These are phyloP conservation scores for Micropoecilia bifurca DNA, from an alignment of 2,797 vertebrate species.

Conservation along the genomic window DNA sequence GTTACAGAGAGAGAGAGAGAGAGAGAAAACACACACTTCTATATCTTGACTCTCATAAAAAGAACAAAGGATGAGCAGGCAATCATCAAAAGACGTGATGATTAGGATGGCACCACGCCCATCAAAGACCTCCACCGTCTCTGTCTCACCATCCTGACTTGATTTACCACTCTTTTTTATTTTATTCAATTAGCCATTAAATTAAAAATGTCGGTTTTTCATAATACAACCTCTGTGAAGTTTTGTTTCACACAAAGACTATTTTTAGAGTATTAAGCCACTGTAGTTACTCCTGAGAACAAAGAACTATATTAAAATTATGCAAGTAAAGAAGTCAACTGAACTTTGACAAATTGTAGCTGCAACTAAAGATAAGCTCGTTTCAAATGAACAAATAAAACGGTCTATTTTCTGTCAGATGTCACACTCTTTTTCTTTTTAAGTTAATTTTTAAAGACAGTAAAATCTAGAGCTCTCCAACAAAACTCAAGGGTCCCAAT, in stretches of 20 bases:
- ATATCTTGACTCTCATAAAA: conserved; percentile 14
- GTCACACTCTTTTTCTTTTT: neutral
- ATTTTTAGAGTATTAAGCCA: neutral
- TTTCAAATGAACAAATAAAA: neutral
- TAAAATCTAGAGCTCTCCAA: neutral
- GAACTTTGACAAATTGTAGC: neutral
- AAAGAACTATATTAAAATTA: neutral
- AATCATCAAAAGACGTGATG: conserved; percentile 26
- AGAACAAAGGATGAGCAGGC: conserved; percentile 49
- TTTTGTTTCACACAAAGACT: neutral
- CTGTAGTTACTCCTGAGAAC: neutral
- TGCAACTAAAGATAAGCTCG: neutral
- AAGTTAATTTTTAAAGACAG: neutral
- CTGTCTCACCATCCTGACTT: conserved; percentile 7
- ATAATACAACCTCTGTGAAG: neutral
- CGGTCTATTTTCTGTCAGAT: neutral
- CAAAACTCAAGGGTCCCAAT: conserved; percentile 3
- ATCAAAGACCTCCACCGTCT: conserved; percentile 47
- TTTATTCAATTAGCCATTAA: neutral
- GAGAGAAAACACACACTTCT: neutral
- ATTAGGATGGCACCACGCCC: conserved; percentile 55
- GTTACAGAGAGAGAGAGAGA: neutral
- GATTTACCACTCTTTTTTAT: neutral
- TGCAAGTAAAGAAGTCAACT: neutral
- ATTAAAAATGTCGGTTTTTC: neutral